Evolutionary conservation across 2,888 invertebrate genomes (phyloP).

Genomic region (Microchrysa polita): DNA sequence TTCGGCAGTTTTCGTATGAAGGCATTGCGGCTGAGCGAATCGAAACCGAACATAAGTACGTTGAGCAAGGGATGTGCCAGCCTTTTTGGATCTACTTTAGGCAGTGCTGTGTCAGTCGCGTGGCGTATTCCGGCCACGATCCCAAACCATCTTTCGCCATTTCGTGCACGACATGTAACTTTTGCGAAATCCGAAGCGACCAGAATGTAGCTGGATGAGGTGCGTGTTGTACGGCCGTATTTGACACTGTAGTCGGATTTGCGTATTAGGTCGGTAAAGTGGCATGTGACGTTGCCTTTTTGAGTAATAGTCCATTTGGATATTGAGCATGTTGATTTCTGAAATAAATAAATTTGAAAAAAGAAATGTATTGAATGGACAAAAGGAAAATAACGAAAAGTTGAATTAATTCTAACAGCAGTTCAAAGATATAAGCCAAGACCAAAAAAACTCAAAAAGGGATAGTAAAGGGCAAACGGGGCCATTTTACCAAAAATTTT

Average conservation of each 20-base stretch:
- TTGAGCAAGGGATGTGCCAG: conserved; percentile 66
- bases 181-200: conserved; percentile 77
- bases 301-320: conserved; percentile 57
- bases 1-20: conserved; percentile 82
- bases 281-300: conserved; percentile 64
- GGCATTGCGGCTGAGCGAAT: conserved; percentile 86
- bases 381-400: too few species aligned
- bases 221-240: conserved; percentile 67
- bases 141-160: conserved; percentile 70
- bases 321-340: conserved; percentile 63
- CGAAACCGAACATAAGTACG: conserved; percentile 87
- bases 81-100: conserved; percentile 61
- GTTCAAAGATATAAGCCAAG: too few species aligned
- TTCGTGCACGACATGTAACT: conserved; percentile 69
- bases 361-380: too few species aligned
- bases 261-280: conserved; percentile 76
- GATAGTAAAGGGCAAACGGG: too few species aligned
- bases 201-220: conserved; percentile 70
- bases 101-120: conserved; percentile 54
- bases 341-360: too few species aligned
- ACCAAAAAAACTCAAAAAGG: too few species aligned
- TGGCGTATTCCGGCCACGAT: conserved; percentile 72
- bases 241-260: conserved; percentile 71
- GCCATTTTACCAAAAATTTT: too few species aligned
- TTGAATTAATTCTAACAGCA: too few species aligned